Conservation (phyloP, 2,797 vertebrate species). For the Syndactyla subalaris region DNA sequence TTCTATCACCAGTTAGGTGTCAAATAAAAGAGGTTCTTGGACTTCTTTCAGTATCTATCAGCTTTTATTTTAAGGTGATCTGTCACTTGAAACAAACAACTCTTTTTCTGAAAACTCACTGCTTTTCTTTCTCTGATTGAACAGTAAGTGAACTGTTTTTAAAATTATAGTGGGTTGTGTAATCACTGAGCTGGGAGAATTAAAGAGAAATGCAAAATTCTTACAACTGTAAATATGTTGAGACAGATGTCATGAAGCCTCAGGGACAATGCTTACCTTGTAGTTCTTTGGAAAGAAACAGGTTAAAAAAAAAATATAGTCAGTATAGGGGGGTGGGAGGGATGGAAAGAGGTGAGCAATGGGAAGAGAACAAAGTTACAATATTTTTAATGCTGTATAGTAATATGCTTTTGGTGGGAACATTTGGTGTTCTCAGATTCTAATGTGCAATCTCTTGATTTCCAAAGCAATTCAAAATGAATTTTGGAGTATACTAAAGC, state of each 20-base stretch:
- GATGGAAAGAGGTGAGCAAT: not conserved
- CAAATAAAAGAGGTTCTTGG: not conserved
- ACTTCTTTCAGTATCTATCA: not conserved
- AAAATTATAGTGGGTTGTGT: not conserved
- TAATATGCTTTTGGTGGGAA: not conserved
- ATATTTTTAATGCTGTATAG: not conserved
- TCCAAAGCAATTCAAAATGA: not conserved
- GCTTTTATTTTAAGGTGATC: not conserved
- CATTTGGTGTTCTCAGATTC: not conserved
- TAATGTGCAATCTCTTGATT: not conserved
- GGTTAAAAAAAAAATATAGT: not conserved
- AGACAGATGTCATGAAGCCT: not conserved
- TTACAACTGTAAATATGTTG: not conserved
- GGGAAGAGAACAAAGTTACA: not conserved
- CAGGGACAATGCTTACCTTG: not conserved
- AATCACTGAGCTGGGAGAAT: not conserved
- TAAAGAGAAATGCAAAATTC: not conserved
- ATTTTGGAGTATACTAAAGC: not conserved
- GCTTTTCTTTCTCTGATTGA: not conserved
- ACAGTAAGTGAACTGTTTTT: not conserved
- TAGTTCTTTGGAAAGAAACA: not conserved
- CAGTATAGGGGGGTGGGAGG: accelerated
- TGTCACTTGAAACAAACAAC: not conserved
- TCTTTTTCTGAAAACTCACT: not conserved
- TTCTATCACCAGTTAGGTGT: not conserved